Evolutionary conservation across 2,113 vertebrate genomes (phyloP).

Genomic region (Laterallus jamaicensis): DNA sequence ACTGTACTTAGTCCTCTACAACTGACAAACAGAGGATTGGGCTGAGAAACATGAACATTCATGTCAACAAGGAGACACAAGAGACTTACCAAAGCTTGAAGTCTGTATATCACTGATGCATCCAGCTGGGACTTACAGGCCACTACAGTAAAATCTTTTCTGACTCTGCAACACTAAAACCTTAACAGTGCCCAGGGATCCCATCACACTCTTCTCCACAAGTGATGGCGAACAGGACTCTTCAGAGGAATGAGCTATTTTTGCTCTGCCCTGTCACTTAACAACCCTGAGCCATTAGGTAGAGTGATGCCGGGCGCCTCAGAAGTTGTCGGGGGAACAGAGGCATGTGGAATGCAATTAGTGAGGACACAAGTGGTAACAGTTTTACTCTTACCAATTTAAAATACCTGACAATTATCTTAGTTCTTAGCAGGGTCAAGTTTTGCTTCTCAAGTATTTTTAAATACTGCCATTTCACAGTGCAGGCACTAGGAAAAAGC

Average conservation of each 20-base stretch:
- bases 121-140: neutral
- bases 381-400: conserved; percentile 9
- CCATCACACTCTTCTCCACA: neutral
- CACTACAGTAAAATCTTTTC: neutral
- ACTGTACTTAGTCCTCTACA: neutral
- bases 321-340: neutral
- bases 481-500: neutral
- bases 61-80: neutral
- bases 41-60: neutral
- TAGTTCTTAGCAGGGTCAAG: conserved; percentile 34
- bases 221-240: neutral
- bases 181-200: neutral
- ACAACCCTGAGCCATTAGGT: neutral
- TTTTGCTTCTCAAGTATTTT: conserved; percentile 34
- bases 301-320: neutral
- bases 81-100: neutral
- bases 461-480: neutral
- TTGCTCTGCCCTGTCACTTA: neutral
- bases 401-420: conserved; percentile 20
- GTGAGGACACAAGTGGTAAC: conserved; percentile 1
- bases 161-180: neutral
- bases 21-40: neutral
- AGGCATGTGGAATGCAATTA: neutral
- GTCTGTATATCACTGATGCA: neutral
- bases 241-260: neutral